phyloP scores from a whole-genome alignment of 2,888 invertebrate species.

The Thumatha senex region DNA sequence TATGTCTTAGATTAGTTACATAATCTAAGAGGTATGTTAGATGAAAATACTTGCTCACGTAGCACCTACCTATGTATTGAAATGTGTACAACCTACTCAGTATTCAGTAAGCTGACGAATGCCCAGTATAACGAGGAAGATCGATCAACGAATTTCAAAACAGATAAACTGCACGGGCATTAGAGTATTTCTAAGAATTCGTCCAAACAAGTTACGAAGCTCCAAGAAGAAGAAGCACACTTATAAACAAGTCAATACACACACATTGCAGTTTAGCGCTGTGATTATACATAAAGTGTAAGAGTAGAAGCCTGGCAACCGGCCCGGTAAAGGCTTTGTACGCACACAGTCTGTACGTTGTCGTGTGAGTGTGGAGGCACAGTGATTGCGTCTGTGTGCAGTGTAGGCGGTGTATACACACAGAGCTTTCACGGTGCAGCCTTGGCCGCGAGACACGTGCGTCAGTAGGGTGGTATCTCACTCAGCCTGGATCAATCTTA shows the following conservation, averaged over 20 bases:
- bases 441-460: conserved; percentile 83
- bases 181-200: conserved; percentile 73
- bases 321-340: conserved; percentile 26
- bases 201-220: conserved; percentile 74
- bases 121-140: conserved; percentile 43
- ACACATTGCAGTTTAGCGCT: conserved; percentile 41
- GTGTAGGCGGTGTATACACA: conserved; percentile 62
- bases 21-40: no score
- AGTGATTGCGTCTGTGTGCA: conserved; percentile 15
- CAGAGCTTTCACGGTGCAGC: conserved; percentile 80
- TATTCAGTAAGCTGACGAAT: neutral
- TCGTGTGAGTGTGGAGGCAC: conserved; percentile 12
- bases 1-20: no score
- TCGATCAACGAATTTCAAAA: conserved; percentile 53
- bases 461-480: conserved; percentile 63
- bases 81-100: no score
- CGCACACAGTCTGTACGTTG: conserved; percentile 8
- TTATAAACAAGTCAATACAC: conserved; percentile 43
- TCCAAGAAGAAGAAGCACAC: conserved; percentile 48
- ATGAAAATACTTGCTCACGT: no score
- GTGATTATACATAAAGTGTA: conserved; percentile 27
- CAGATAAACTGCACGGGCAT: conserved; percentile 57
- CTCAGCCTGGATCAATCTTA: conserved; percentile 31
- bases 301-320: conserved; percentile 46
- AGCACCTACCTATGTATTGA: no score